These are phyloP conservation scores for Cydia fagiglandana DNA, from an alignment of 1,140 invertebrate species.

Conservation along the genomic window DNA sequence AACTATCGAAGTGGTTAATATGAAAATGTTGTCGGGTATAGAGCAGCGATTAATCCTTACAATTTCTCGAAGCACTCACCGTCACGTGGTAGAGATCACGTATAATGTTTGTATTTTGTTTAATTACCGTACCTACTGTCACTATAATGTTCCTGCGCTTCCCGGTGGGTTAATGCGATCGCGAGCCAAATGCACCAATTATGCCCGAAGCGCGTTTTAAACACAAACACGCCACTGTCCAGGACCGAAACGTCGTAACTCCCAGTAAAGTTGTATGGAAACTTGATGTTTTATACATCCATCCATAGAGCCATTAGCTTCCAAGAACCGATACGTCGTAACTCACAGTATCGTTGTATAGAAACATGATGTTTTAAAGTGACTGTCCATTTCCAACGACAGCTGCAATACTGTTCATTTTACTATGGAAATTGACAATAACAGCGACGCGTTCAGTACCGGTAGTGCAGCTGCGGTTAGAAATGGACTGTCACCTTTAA, in stretches of 20 bases:
- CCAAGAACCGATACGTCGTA: conserved; percentile 19
- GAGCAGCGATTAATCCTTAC: too few species aligned
- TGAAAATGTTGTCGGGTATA: too few species aligned
- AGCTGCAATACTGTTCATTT: too few species aligned
- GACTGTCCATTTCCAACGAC: too few species aligned
- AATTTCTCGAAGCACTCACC: too few species aligned
- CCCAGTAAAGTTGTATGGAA: conserved; percentile 35
- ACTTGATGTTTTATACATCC: neutral
- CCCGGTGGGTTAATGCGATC: conserved; percentile 30
- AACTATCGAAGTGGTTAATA: too few species aligned
- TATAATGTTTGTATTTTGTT: neutral
- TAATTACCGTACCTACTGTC: conserved; percentile 1
- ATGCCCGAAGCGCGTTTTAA: conserved; percentile 32
- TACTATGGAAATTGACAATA: too few species aligned
- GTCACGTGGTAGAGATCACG: too few species aligned
- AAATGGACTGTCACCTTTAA: too few species aligned
- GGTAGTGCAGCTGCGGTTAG: too few species aligned
- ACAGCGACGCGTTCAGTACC: too few species aligned
- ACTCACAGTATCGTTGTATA: conserved; percentile 37
- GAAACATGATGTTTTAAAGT: neutral
- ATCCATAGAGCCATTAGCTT: conserved; percentile 1
- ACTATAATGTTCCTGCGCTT: neutral
- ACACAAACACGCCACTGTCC: conserved; percentile 22
- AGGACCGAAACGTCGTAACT: conserved; percentile 33
- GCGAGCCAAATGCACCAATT: conserved; percentile 37